Percentiles rank a stretch among this genome's conserved stretches.
These are phyloP conservation scores for Oreohelix idahoensis DNA, from an alignment of 1,140 invertebrate species.

Conservation along the genomic window DNA sequence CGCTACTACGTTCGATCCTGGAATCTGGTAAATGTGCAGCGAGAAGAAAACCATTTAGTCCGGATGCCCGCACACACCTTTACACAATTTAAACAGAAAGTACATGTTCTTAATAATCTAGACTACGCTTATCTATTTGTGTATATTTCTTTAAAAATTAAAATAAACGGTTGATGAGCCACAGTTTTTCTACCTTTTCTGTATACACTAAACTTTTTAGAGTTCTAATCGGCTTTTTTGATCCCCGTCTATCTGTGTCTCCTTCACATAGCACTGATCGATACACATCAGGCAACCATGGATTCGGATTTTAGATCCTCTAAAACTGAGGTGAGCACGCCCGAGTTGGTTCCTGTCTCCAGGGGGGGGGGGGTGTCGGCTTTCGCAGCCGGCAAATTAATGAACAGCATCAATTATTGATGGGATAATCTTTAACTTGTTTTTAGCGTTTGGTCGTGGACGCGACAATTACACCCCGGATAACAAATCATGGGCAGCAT, in stretches of 20 bases:
- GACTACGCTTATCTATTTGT: no score
- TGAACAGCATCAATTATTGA: constrained; percentile 30
- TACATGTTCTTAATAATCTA: no score
- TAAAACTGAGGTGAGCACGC: constrained; percentile 3
- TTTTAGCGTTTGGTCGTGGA: constrained; percentile 8
- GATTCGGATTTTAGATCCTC: background rate
- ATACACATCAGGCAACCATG: background rate
- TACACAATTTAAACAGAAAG: no score
- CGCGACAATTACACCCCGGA: constrained; percentile 2
- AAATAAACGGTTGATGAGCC: no score
- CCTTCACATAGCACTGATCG: background rate
- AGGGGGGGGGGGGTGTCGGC: background rate
- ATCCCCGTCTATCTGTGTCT: background rate
- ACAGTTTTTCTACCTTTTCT: no score
- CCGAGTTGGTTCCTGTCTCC: constrained; percentile 10
- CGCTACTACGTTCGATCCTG: no score
- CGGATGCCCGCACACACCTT: no score
- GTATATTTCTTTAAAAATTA: no score
- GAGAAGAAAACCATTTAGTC: no score
- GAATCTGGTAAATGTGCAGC: no score
- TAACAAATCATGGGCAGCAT: constrained; percentile 8
- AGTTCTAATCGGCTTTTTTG: no score
- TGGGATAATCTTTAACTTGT: constrained; percentile 28
- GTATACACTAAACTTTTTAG: no score
- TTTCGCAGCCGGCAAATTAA: constrained; percentile 29